Evolutionary conservation across 2,113 vertebrate species (phyloP), one percentile per base, ranked within the genome.

Genomic region (Cyprinus carpio): DNA sequence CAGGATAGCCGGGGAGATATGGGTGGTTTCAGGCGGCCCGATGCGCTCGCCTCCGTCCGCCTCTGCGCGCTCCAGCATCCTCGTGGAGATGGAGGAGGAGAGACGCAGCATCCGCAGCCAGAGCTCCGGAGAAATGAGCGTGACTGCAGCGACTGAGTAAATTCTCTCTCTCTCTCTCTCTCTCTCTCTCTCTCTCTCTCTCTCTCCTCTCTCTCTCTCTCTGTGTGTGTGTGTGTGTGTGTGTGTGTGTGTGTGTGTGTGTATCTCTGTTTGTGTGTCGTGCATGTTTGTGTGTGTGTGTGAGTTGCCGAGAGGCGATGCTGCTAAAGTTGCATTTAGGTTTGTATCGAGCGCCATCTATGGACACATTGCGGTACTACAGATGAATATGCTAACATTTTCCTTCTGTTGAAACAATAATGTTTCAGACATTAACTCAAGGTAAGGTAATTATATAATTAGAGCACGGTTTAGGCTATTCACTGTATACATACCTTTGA

Each of bases 301-400:
- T 31, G 81, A 49, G 58, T 58, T 46, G 29, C 25, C 60, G 29
- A 75, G 67, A 58, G 16, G 64, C 16, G 43, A 60, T 79, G 86
- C 75, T 84, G 75, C n/a, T 18, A 25, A 77, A 43, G 27, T 46
- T 31, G 18, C 56, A 13, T 51, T 49, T 43, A 29, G 27, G 10
- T 87, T 85, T 81, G 89, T 76, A 51, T 81, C 87, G n/a, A 92
- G 90, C 90, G 88, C 88, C 94, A 85, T 90, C 93, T 90, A 86
- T 75, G 4, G 91, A 49, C 29, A 64, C n/a, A 46, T 46, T 79
- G 34, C 18, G 15, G 12, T 25, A 4, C 34, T 43, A 43, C 13
- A 27, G 0, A 5, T 25, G 13, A 60, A 78, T 23, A 2, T 16
- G 8, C 16, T n/a, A 58, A 83, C n/a, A 56, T 49, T 40, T 29